A percentile compares a stretch with the other conserved stretches of the same genome.
phyloP scores from a whole-genome alignment of 2,888 invertebrate species.

The Xylocampa areola region DNA sequence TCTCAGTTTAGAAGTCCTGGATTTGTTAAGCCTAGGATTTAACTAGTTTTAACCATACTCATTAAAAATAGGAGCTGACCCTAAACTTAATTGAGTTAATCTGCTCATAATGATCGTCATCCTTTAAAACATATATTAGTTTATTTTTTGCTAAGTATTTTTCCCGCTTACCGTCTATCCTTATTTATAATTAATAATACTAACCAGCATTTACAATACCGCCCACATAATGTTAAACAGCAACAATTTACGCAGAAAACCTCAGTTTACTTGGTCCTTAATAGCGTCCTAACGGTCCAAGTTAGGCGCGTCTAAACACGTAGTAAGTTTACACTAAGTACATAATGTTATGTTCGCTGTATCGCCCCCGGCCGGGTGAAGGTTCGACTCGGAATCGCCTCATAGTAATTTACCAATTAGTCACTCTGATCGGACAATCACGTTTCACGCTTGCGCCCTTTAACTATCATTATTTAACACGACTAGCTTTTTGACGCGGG shows the following conservation, averaged over 20 bases:
- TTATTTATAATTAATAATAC: too few relatives aligned
- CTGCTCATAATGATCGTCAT: too few relatives aligned
- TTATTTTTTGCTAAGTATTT: too few relatives aligned
- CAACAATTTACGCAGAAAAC: slow-evolving; percentile 10
- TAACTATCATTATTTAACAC: slow-evolving; percentile 45
- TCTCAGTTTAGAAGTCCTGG: too few relatives aligned
- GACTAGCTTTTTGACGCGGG: slow-evolving; percentile 32
- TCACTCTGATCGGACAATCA: slow-evolving; percentile 70
- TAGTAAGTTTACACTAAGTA: slow-evolving; percentile 52
- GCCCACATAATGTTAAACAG: slow-evolving; percentile 6
- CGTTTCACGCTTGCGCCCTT: slow-evolving; percentile 67
- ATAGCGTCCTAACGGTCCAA: slow-evolving; percentile 31
- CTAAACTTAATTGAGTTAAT: too few relatives aligned
- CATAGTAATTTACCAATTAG: slow-evolving; percentile 76
- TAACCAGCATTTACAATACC: not conserved
- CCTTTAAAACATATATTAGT: too few relatives aligned
- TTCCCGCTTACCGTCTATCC: too few relatives aligned
- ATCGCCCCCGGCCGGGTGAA: slow-evolving; percentile 49
- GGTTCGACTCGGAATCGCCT: slow-evolving; percentile 40
- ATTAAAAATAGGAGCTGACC: too few relatives aligned
- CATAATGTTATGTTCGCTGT: slow-evolving; percentile 40
- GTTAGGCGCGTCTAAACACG: slow-evolving; percentile 32
- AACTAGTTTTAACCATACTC: too few relatives aligned
- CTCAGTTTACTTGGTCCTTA: slow-evolving; percentile 14
- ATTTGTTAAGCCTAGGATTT: too few relatives aligned